A percentile compares a stretch with the other conserved stretches of the same genome.
phyloP scores from a whole-genome alignment of 2,888 invertebrate species.

The Zonitis immaculata region DNA sequence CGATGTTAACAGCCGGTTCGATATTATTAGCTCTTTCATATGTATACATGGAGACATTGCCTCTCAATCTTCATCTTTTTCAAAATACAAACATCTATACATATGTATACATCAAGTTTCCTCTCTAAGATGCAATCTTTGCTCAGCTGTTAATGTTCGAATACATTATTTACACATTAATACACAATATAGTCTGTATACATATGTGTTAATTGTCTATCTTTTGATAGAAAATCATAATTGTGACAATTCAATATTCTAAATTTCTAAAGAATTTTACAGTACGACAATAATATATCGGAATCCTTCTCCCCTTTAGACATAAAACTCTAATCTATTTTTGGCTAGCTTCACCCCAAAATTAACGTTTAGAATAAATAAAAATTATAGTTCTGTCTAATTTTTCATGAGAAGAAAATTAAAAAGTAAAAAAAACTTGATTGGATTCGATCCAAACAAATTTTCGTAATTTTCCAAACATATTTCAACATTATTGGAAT shows the following conservation, averaged over 20 bases:
- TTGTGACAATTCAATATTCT: no score
- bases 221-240: no score
- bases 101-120: neutral
- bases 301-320: neutral
- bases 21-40: constrained; percentile 13
- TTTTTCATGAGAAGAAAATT: no score
- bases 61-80: neutral
- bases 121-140: constrained; percentile 6
- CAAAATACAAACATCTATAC: neutral
- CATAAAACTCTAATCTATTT: neutral
- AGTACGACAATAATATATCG: no score
- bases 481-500: neutral
- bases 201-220: no score
- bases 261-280: no score
- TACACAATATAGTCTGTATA: neutral
- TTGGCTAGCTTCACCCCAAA: neutral
- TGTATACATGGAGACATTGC: neutral
- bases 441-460: neutral
- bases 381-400: no score
- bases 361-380: no score
- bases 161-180: constrained; percentile 11
- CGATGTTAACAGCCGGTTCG: constrained; percentile 8
- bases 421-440: neutral
- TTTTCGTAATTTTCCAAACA: neutral
- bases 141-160: constrained; percentile 15